Percentiles rank a stretch among this genome's conserved stretches.
Evolutionary conservation across 2,888 invertebrate species (phyloP).

Genomic region (Entomobrya proxima): DNA sequence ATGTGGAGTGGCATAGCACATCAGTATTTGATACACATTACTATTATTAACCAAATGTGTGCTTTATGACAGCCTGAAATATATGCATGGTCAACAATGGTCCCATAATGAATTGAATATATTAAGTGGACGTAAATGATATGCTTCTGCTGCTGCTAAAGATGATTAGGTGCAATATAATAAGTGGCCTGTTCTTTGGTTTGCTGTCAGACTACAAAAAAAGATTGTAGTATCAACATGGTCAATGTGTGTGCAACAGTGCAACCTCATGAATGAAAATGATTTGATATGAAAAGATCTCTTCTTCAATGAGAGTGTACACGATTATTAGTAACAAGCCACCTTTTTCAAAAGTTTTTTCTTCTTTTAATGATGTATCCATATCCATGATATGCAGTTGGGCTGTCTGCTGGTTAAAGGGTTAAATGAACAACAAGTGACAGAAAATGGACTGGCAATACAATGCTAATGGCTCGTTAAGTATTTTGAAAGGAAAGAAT

Average conservation of each 20-base stretch:
- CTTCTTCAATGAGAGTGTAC: constrained; percentile 37
- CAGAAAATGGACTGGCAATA: constrained; percentile 59
- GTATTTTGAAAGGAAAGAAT: constrained; percentile 36
- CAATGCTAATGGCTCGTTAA: constrained; percentile 63
- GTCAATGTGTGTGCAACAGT: too few relatives aligned
- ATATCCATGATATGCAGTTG: background rate
- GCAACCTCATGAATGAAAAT: background rate
- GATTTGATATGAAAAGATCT: too few relatives aligned
- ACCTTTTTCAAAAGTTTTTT: background rate
- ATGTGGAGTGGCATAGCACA: background rate
- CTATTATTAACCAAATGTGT: background rate
- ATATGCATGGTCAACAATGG: constrained; percentile 41
- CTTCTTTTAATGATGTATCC: background rate
- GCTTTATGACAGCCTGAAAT: constrained; percentile 42
- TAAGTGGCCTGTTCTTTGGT: background rate
- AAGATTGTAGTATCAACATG: too few relatives aligned
- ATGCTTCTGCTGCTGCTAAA: too few relatives aligned
- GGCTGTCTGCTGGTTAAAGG: constrained; percentile 5
- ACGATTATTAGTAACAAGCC: constrained; percentile 33
- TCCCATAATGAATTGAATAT: constrained; percentile 53
- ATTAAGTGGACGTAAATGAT: constrained; percentile 31
- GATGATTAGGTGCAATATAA: constrained; percentile 18
- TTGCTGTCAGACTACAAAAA: constrained; percentile 13
- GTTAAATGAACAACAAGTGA: constrained; percentile 55
- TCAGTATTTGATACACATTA: background rate